phyloP scores from a whole-genome alignment of 1,140 invertebrate genomes.

The Drosophila orena region DNA sequence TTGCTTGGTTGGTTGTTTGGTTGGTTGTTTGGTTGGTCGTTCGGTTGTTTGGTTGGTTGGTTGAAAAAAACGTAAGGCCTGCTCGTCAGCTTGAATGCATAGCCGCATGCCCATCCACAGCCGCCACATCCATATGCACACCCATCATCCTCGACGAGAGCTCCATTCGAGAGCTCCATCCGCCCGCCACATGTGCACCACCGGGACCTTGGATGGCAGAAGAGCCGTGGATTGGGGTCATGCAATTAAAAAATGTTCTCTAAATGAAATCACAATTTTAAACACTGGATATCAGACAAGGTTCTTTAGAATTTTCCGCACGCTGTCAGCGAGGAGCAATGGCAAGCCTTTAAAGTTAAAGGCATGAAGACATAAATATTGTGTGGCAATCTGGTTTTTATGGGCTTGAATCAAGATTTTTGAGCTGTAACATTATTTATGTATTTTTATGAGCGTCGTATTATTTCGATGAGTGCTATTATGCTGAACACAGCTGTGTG shows the following conservation, averaged over 20 bases:
- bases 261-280: constrained; percentile 12
- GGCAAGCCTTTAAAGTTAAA: not conserved
- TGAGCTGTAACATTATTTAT: no score
- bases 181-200: constrained; percentile 5
- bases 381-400: no score
- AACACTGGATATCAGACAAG: constrained; percentile 4
- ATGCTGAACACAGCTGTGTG: not conserved
- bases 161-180: not conserved
- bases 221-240: constrained; percentile 8
- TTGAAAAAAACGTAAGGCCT: not conserved
- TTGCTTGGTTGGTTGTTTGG: not conserved
- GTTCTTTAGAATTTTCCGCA: not conserved
- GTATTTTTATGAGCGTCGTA: not conserved
- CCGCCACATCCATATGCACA: not conserved
- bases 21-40: not conserved
- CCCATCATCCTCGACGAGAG: constrained; percentile 1
- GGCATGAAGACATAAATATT: no score
- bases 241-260: constrained; percentile 19
- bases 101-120: not conserved
- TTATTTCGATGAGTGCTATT: not conserved
- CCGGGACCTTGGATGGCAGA: constrained; percentile 5
- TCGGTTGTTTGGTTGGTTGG: not conserved
- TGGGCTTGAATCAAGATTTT: no score
- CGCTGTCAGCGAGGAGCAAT: no score
- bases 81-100: constrained; percentile 1